Conservation (phyloP, 2,797 vertebrate genomes). For the Cryptoprocta ferox region DNA sequence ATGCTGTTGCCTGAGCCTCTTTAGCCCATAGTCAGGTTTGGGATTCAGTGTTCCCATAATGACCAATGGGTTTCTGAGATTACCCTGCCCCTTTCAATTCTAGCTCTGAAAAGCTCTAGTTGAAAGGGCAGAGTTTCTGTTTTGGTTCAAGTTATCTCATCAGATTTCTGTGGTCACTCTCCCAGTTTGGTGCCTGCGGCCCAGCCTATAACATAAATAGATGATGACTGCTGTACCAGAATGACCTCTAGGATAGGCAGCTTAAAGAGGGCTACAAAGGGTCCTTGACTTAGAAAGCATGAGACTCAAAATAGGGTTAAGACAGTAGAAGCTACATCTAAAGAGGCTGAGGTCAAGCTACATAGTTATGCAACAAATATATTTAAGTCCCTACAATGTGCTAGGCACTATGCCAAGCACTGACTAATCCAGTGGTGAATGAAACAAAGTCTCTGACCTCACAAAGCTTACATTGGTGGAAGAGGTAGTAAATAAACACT, state of each 20-base stretch:
- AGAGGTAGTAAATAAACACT: constrained; percentile 30
- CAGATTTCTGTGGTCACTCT: constrained; percentile 67
- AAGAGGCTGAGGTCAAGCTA: constrained; percentile 19
- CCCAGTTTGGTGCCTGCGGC: constrained; percentile 70
- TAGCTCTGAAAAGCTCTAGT: constrained; percentile 30
- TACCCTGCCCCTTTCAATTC: constrained; percentile 8
- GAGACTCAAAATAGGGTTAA: constrained; percentile 23
- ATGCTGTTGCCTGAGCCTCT: background rate
- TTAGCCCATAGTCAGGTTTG: background rate
- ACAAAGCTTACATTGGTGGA: background rate
- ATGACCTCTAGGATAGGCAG: constrained; percentile 1
- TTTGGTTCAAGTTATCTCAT: constrained; percentile 75
- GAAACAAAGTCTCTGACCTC: constrained; percentile 61
- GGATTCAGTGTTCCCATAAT: background rate
- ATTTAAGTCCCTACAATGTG: constrained; percentile 48
- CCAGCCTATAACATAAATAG: constrained; percentile 74
- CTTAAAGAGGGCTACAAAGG: constrained; percentile 16
- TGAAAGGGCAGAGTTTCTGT: constrained; percentile 60
- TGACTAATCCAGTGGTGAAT: constrained; percentile 35
- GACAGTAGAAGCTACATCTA: background rate
- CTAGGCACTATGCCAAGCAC: constrained; percentile 27
- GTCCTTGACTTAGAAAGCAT: background rate
- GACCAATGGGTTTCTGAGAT: background rate
- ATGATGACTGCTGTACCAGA: constrained; percentile 67
- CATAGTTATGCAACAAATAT: constrained; percentile 39